Evolutionary conservation across 2,113 vertebrate species (phyloP), one percentile per base, ranked within the genome.

Genomic region (Charina bottae): DNA sequence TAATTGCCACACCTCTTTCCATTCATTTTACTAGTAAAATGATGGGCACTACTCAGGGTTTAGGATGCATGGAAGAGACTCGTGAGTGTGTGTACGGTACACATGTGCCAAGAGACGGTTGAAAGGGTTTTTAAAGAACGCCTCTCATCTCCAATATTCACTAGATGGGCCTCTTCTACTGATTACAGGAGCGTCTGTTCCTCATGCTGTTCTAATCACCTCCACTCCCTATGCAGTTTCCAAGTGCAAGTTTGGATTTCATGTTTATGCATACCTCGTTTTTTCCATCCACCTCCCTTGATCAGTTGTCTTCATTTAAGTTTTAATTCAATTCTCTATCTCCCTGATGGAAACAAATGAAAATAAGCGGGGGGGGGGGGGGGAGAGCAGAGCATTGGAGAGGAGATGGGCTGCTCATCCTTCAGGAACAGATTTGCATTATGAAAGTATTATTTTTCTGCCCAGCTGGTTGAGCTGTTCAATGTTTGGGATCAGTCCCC

Each of bases 381-480:
- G 42, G 26, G 56, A 37, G 42, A 24, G 24, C 24, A 42, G n/a
- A 8, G 6, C n/a, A 37, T 3, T 72, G 21, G 23, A 49, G 33
- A 37, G 13, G 59, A 49, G 17, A 9, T 19, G 24, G 24, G 84
- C 49, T 33, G 6, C 15, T 46, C 17, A 2, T 3, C 42, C 7
- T 54, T 37, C 84, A 17, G 19, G 6, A 68, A 68, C 64, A 3
- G 84, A 87, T 68, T 91, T 87, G 49, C 83, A 91, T 91, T 55
- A 87, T 68, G 49, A 55, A 87, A 91, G 68, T 87, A 87, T 84
- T 83, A 83, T 88, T 92, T 88, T 92, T 23, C 87, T 89, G 87
- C 53, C 72, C 49, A 11, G 28, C 3, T 54, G 91, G 88, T 54
- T 54, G 72, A 62, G 28, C 62, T n/a, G 55, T 56, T 88, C 54